phyloP scores from a whole-genome alignment of 2,797 vertebrate genomes.

The Paguma larvata region DNA sequence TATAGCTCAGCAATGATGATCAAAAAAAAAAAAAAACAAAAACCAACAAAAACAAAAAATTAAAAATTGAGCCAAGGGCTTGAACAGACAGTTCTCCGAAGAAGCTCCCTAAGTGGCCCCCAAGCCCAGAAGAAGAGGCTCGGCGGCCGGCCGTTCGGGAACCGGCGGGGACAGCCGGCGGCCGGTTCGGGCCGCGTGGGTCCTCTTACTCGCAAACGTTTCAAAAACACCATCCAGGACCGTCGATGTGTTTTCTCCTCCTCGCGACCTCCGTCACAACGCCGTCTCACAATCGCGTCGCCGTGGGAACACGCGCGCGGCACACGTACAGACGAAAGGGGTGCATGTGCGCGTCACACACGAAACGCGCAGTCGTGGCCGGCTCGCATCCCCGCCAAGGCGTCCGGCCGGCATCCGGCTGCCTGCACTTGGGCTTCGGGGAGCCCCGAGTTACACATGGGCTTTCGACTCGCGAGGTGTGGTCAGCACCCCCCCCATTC shows the following conservation, averaged over 20 bases:
- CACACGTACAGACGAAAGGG: no score
- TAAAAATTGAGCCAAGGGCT: neutral
- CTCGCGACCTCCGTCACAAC: neutral
- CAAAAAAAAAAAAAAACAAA: neutral
- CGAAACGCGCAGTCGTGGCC: neutral
- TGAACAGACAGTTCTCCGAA: neutral
- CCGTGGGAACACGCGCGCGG: neutral
- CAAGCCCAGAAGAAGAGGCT: neutral
- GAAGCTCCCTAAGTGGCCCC: neutral
- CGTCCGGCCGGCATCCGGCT: neutral
- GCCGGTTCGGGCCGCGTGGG: neutral
- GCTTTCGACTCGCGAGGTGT: no score
- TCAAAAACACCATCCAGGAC: neutral
- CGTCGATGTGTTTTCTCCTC: neutral
- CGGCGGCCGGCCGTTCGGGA: accelerated
- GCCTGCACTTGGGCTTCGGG: neutral
- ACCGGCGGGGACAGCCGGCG: no score
- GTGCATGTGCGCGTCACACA: no score
- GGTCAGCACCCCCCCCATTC: neutral
- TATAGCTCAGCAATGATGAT: neutral
- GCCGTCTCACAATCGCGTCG: neutral
- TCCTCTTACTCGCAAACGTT: accelerated
- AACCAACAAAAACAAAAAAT: neutral
- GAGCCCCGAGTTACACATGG: no score
- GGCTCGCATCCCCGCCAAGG: neutral